Base-by-base conservation (phyloP, 2,888 invertebrate species). In the Ichneumoninae sp. region DNA sequence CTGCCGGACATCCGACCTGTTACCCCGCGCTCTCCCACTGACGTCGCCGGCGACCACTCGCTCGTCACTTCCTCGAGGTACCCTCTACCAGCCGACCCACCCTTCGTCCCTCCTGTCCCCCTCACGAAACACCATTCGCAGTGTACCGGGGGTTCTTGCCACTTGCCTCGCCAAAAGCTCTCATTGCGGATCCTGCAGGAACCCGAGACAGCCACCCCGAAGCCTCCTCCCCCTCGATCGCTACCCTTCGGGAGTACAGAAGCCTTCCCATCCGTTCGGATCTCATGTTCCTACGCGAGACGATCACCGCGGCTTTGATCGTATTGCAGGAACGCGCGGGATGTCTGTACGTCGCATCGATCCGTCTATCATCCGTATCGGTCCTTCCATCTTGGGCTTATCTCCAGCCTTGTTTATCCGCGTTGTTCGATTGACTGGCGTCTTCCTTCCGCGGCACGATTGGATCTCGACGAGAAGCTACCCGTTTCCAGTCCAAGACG, bases 1-100 rank as follows among this genome's bases (percentile, higher is more conserved):
- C 93, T 92, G 91, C 93, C 93, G 93, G 93, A 93, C 91, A 88
- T 93, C 93, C 93, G 93, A 93, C 91, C 92, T 91, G 93, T 93
- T 93, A 93, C 91, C 91, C 86, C 91, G 89, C 90, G 86, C 78
- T 82, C 82, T 57, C 30, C 30, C 72, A 75, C 83, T 83, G 80
- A 80, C 80, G 72, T 83, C 76, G 77, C 77, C 84, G 68, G 74
- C 36, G 62, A 57, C 78, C 66, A 33, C 60, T 70, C 78, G 76
- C 82, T 87, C 80, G 82, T 69, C 87, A 66, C 83, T 87, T 83
- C 87, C 86, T 87, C 74, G 26, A 40, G 40, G 54, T 83, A 69
- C 66, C 65, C 60, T 70, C 82, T 60, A 30, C 71, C 68, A 71
- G 75, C 85, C 70, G 75, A 83, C 82, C 81, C 81, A 82, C 78